Conservation (phyloP, 2,113 vertebrate genomes). For the Columba livia region DNA sequence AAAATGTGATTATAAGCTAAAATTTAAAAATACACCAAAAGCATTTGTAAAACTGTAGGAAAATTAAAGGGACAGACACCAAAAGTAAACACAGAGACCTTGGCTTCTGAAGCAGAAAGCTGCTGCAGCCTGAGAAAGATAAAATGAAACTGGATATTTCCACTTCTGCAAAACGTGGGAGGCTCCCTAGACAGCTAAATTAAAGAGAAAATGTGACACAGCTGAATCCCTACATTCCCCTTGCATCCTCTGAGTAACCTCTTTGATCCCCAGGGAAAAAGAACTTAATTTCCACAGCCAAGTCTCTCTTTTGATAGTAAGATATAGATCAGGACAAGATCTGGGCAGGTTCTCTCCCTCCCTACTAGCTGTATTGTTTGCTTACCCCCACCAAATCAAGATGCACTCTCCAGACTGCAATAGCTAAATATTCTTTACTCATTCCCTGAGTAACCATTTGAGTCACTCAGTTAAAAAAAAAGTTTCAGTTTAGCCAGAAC, state of each 20-base stretch:
- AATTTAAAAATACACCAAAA: conserved; percentile 41
- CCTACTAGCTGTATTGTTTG: neutral
- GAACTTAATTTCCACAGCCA: neutral
- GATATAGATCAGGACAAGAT: neutral
- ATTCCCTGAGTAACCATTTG: neutral
- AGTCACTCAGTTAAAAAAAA: neutral
- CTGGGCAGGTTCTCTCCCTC: neutral
- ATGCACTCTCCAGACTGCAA: accelerated
- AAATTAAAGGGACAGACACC: conserved; percentile 51
- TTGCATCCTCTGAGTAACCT: conserved; percentile 4
- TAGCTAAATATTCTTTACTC: neutral
- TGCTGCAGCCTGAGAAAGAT: neutral
- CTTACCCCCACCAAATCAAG: neutral
- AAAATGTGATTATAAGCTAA: conserved; percentile 10
- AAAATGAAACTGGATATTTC: conserved; percentile 20
- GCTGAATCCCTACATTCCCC: neutral
- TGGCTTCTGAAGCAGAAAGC: neutral
- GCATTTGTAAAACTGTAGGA: neutral
- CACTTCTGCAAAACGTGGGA: conserved; percentile 6
- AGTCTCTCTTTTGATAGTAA: neutral
- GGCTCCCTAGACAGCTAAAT: conserved; percentile 13
- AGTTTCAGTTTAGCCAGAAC: neutral
- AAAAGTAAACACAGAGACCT: neutral
- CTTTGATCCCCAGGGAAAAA: neutral
- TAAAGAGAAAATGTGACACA: conserved; percentile 24